phyloP scores from a whole-genome alignment of 2,797 vertebrate species.

The Poecile montanus region DNA sequence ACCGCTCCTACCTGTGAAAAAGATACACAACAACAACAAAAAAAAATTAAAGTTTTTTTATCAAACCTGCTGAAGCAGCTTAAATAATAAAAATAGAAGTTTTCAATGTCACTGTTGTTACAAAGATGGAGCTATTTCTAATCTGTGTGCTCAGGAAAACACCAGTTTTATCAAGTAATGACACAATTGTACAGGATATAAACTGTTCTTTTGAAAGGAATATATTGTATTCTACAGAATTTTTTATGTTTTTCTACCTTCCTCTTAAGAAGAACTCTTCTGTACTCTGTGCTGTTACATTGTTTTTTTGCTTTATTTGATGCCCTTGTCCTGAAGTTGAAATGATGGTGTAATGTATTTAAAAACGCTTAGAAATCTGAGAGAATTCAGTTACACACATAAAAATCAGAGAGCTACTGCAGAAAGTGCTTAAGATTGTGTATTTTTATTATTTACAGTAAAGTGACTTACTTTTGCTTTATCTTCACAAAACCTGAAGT shows the following conservation, averaged over 20 bases:
- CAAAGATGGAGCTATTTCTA: not conserved
- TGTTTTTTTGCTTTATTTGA: not conserved
- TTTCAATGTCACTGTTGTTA: not conserved
- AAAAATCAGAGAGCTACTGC: not conserved
- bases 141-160: not conserved
- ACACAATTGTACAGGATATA: not conserved
- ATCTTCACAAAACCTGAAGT: not conserved
- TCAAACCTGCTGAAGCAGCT: not conserved
- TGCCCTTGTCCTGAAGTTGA: not conserved
- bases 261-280: not conserved
- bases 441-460: not conserved
- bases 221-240: not conserved
- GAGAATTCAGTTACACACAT: not conserved
- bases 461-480: not conserved
- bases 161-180: not conserved
- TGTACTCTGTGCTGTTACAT: not conserved
- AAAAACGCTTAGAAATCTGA: not conserved
- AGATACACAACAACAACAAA: fast-evolving
- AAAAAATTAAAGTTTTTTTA: not conserved
- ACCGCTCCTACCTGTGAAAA: not conserved
- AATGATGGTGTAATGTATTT: not conserved
- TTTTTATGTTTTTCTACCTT: not conserved
- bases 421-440: not conserved
- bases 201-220: not conserved
- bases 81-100: not conserved